Base-by-base conservation (phyloP, 2,797 vertebrate species). In the Sebastes hopkinsi region DNA sequence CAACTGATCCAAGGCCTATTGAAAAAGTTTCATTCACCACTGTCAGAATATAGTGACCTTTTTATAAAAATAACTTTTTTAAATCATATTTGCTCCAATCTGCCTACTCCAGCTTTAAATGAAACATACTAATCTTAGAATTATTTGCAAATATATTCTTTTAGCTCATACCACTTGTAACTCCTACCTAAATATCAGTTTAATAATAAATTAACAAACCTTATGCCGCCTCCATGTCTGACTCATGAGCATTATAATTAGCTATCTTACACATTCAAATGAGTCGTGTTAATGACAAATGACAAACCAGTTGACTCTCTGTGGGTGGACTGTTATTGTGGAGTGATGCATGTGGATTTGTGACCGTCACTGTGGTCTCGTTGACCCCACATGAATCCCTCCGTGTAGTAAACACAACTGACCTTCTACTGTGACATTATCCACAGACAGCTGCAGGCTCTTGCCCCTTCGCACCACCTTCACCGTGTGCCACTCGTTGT, bases 371-470 rank as follows among this genome's bases (percentile, higher is more conserved):
- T 5, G 3, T 6, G 8, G 14, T 59, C 42, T 61, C 4, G 34
- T n/a, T 70, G 8, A 12, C 14, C 11, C n/a, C 69, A 64, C 25
- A 74, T 10, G 0, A 74, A 11, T 42, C 20, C 29, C 5, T 11
- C 20, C 0, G 60, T 58, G 34, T 23, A 4, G 4, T 0, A 4
- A 75, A 58, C 58, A 34, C 29, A 25, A 82, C 93, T 79, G 85
- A 98, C 98, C 98, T 95, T 99, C 98, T 25, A 98, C 97, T 0
- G 98, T 98, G 93, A 98, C 96, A 22, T 99, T 98, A 89, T 99
- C 98, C 81, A 99, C 98, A 0, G 96, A 97, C 56, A 99, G 97
- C 95, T 98, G 97, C 86, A 99, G 93, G 93, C 94, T 97, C 92
- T 97, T 97, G 78, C 98, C 98, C 42, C 98, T 90, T 13, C 98